Evolutionary conservation across 2,113 vertebrate genomes (phyloP), one percentile per base, ranked within the genome.

Genomic region (Nesoenas mayeri): DNA sequence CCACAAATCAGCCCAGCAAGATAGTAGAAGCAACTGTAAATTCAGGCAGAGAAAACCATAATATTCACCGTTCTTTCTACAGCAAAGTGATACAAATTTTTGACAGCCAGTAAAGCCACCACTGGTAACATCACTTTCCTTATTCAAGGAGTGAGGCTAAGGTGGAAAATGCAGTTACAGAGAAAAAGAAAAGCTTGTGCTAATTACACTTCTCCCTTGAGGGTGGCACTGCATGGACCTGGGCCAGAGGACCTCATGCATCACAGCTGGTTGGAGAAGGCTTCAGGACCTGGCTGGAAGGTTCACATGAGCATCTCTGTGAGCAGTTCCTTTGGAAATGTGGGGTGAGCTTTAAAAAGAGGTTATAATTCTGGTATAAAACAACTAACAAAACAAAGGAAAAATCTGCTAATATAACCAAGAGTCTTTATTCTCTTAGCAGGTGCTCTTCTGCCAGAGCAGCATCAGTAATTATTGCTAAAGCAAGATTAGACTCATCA

Each of bases 261-360:
- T 19, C 34, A 53, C 7, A 2, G 15, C 57, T 25, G 12, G 14
- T 1, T 36, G 25, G 22, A 34, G 34, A 36, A 56, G 9, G 32
- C 50, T 28, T 26, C 32, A 28, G 50, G 50, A 25, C 10, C 5
- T 15, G 38, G 16, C 51, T 51, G 24, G 61, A 50, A 71, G 25
- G 44, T 4, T 1, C 57, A 38, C 53, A 50, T 11, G 1, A 32
- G 10, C 34, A 47, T 0, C 29, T 12, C 15, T 7, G n/a, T 4
- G 11, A 51, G 17, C 19, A 20, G 40, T 3, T 74, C 66, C 51
- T 53, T 20, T 11, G 11, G 22, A 38, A 54, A 44, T 36, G 31
- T 1, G 3, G 3, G 18, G 9, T 7, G 8, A 50, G 21, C 12
- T 66, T 16, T 18, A 36, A 15, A 20, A 44, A 53, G 10, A 65